Base-by-base conservation (phyloP, 2,888 invertebrate genomes). In the Trissoscelio sp. region DNA sequence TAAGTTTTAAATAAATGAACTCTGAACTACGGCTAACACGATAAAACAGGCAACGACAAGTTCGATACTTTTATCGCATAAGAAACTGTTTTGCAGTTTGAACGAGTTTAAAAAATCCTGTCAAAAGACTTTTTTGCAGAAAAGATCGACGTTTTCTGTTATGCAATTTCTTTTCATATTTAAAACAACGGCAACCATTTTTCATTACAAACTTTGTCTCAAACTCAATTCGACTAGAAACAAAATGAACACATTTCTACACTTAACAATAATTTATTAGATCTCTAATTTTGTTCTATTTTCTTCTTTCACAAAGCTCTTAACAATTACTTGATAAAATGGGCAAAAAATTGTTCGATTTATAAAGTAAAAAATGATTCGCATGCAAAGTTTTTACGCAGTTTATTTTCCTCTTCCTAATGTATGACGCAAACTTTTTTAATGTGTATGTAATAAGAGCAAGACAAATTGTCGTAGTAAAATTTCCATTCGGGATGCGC, bases 401-500 rank as follows among this genome's bases (percentile, higher is more conserved):
- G 22, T 46, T 31, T 46, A 46, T 62, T 62, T 28, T 20, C 11
- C 16, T n/a, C 11, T 31, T 14, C 6, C 12, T 48, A 64, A 64
- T 28, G 9, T 22, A 48, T 14, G 46, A 42, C 14, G 37, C 22
- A 31, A 64, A 64, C 62, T 51, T 64, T 64, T 64, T 64, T 31
- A 64, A 64, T 22, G 66, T 34, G 67, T 42, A 42, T 31, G 42
- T 67, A 67, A 55, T 67, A 67, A 53, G 67, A 12, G 28, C 14
- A 67, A 53, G 67, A 67, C 55, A 67, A 67, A 67, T 67, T 42
- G 53, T 66, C 53, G 67, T 39, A 51, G 51, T 67, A 67, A 67
- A 67, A 67, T 67, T 51, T 66, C 48, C 66, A 53, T 66, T 67
- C 53, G 53, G 55, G 67, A 42, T 48, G 55, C 14, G 42, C 42